Percentiles rank a stretch among this genome's conserved stretches.
These are phyloP conservation scores for Strigamia maritima DNA, from an alignment of 2,888 invertebrate genomes.

Conservation along the genomic window DNA sequence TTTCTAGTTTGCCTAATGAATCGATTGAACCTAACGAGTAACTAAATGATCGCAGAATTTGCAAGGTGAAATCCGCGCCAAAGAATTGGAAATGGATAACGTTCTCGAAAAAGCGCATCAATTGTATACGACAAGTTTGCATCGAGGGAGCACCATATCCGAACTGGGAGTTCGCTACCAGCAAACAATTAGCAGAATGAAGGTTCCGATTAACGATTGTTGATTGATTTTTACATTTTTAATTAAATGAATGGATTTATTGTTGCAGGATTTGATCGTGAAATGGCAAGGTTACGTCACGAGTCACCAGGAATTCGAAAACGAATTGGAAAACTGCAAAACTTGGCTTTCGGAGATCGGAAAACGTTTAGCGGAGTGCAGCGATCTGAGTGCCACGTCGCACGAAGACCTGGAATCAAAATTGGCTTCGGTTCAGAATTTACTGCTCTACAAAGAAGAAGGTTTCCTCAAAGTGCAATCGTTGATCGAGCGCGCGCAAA, in stretches of 20 bases:
- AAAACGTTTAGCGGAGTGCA: conserved; percentile 80
- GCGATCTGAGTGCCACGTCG: conserved; percentile 73
- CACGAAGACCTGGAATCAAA: conserved; percentile 83
- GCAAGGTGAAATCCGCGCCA: conserved; percentile 84
- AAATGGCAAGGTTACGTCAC: conserved; percentile 90
- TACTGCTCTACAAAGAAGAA: conserved; percentile 86
- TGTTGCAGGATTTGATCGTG: conserved; percentile 67
- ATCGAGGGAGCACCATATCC: conserved; percentile 72
- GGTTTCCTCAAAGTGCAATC: conserved; percentile 84
- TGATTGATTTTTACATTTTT: not conserved
- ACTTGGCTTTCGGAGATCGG: conserved; percentile 79
- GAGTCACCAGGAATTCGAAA: conserved; percentile 82
- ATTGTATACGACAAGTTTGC: conserved; percentile 43
- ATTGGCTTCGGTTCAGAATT: conserved; percentile 71
- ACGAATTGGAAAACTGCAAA: conserved; percentile 71
- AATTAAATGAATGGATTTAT: not conserved
- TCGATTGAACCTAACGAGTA: conserved; percentile 45
- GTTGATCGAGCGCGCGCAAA: conserved; percentile 85
- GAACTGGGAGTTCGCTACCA: conserved; percentile 91
- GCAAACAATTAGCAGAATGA: conserved; percentile 81
- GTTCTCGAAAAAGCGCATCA: conserved; percentile 83
- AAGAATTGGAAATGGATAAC: conserved; percentile 86
- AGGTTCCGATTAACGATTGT: conserved; percentile 55
- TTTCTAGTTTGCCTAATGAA: no score
- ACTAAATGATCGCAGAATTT: conserved; percentile 56